Evolutionary conservation across 2,797 vertebrate species (phyloP).

Genomic region (Anguilla pacifica): DNA sequence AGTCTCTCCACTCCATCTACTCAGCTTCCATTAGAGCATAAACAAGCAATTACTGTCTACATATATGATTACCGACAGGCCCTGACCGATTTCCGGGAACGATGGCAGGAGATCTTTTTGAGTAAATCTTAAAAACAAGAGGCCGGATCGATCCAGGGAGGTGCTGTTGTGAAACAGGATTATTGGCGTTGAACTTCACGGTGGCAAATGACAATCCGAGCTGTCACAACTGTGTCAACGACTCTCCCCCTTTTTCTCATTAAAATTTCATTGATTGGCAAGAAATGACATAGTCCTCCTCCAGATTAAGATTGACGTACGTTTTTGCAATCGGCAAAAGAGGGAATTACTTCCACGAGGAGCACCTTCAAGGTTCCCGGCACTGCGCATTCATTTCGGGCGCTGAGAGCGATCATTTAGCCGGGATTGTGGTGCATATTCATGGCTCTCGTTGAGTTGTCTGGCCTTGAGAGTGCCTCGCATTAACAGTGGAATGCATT

Average conservation of each 20-base stretch:
- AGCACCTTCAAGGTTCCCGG: slow-evolving; percentile 41
- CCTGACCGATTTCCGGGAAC: slow-evolving; percentile 46
- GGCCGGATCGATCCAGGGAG: slow-evolving; percentile 37
- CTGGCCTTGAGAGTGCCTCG: not conserved
- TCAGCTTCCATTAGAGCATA: slow-evolving; percentile 55
- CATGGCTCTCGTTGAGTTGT: not conserved
- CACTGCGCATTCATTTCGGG: not conserved
- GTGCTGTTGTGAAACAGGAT: slow-evolving; percentile 37
- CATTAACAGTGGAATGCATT: too few relatives aligned
- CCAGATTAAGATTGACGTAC: slow-evolving; percentile 60
- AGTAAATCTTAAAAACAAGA: slow-evolving; percentile 55
- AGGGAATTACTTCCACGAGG: slow-evolving; percentile 49
- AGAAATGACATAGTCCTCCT: slow-evolving; percentile 45
- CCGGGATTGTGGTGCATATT: not conserved
- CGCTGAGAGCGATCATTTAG: not conserved
- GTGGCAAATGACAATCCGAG: slow-evolving; percentile 55
- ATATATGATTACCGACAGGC: slow-evolving; percentile 50
- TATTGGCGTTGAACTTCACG: slow-evolving; percentile 55
- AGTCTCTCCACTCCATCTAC: slow-evolving; percentile 58
- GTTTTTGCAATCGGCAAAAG: slow-evolving; percentile 39
- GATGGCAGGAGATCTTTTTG: slow-evolving; percentile 49
- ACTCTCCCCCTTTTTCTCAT: slow-evolving; percentile 54
- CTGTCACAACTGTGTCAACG: slow-evolving; percentile 46
- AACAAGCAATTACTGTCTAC: slow-evolving; percentile 62
- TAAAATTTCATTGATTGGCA: slow-evolving; percentile 45